Conservation (phyloP, 2,888 invertebrate genomes). For the Zygothrica quintamaculata region DNA sequence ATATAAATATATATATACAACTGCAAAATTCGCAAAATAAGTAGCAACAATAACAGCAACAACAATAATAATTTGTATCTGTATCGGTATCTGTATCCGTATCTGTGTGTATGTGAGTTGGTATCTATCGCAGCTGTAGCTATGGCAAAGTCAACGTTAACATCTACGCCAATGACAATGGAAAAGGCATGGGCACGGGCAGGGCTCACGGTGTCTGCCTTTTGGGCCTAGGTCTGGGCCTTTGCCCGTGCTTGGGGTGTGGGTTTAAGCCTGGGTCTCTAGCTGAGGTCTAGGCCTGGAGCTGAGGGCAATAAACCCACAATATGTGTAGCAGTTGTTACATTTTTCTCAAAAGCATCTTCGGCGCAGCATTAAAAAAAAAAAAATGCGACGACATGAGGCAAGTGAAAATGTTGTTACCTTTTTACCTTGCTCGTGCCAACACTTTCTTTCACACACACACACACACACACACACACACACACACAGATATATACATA, state of each 20-base stretch:
- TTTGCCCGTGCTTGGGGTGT: conserved; percentile 21
- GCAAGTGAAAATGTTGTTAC: conserved; percentile 78
- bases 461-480: conserved; percentile 10
- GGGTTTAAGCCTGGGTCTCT: conserved; percentile 17
- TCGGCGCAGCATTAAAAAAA: conserved; percentile 67
- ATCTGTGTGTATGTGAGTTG: conserved; percentile 17
- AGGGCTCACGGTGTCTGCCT: background rate
- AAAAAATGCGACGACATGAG: conserved; percentile 57
- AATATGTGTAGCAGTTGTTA: conserved; percentile 45
- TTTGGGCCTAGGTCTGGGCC: conserved; percentile 1
- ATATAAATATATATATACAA: conserved; percentile 67
- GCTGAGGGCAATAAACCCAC: conserved; percentile 71
- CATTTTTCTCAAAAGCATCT: conserved; percentile 65
- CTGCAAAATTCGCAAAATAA: conserved; percentile 58
- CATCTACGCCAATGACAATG: conserved; percentile 72
- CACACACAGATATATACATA: too few relatives aligned
- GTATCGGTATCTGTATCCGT: conserved; percentile 25
- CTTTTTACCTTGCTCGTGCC: conserved; percentile 63
- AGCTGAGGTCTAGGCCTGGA: conserved; percentile 7
- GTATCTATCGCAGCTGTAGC: conserved; percentile 1
- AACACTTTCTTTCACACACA: conserved; percentile 66
- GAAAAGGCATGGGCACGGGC: conserved; percentile 42
- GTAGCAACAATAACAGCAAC: conserved; percentile 23
- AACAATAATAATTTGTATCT: conserved; percentile 40
- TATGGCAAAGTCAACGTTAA: conserved; percentile 24